Evolutionary conservation across 2,797 vertebrate genomes (phyloP).

Genomic region (Ctenochaetus hawaiiensis): DNA sequence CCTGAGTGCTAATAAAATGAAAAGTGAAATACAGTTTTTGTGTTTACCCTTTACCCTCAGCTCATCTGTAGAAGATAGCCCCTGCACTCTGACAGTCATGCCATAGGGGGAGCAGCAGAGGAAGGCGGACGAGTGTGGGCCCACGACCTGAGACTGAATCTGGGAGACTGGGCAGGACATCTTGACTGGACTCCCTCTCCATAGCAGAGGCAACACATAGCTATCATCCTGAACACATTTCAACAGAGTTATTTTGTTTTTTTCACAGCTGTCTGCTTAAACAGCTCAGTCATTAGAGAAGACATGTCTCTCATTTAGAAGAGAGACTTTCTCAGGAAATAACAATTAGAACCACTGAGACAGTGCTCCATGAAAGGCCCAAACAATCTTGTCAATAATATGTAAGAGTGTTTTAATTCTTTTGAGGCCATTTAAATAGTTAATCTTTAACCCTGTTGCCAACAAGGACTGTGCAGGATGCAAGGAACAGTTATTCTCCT

Average conservation of each 20-base stretch:
- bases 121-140: constrained; percentile 1
- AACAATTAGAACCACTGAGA: constrained; percentile 7
- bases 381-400: not conserved
- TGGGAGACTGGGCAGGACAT: constrained; percentile 68
- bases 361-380: constrained; percentile 14
- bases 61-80: constrained; percentile 21
- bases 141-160: not conserved
- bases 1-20: not conserved
- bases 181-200: constrained; percentile 65
- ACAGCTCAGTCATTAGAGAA: not conserved
- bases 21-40: not conserved
- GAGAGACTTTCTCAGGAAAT: not conserved
- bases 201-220: constrained; percentile 73
- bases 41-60: constrained; percentile 66
- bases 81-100: constrained; percentile 57
- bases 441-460: not conserved
- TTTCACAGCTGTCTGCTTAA: not conserved
- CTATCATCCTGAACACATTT: constrained; percentile 55
- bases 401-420: too few relatives aligned
- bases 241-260: not conserved
- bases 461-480: not conserved
- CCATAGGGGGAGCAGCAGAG: constrained; percentile 70
- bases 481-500: not conserved
- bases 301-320: not conserved
- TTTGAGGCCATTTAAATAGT: not conserved